These are phyloP conservation scores for Trochalopteron elliotii DNA, from an alignment of 2,113 vertebrate species.

Conservation along the genomic window DNA sequence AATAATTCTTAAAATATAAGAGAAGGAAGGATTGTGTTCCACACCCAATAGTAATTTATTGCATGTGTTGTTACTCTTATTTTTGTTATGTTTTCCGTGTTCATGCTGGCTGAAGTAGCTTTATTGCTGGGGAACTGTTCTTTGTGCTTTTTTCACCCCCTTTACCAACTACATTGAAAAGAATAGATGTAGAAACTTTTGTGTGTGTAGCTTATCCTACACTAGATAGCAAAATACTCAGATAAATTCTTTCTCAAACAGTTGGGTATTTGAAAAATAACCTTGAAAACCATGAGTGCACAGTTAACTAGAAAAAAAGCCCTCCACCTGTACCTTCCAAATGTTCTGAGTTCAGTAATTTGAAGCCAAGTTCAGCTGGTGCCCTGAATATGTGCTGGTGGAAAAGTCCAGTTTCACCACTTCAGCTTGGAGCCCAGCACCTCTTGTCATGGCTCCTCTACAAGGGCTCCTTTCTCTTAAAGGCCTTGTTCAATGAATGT, in stretches of 20 bases:
- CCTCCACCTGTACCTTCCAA: background rate
- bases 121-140: background rate
- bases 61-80: background rate
- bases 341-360: background rate
- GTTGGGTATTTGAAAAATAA: background rate
- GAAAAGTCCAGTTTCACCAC: background rate
- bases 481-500: background rate
- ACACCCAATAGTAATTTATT: background rate
- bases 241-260: background rate
- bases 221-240: background rate
- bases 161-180: background rate
- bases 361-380: background rate
- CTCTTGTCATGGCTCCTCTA: background rate
- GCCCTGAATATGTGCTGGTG: background rate
- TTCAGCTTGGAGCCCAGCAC: background rate
- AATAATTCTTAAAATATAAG: background rate
- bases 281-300: background rate
- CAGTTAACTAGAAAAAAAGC: background rate
- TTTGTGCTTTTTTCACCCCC: fast-evolving
- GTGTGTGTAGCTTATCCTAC: background rate
- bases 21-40: background rate
- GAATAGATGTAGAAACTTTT: background rate
- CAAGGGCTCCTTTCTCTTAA: background rate
- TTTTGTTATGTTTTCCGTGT: background rate
- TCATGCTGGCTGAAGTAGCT: background rate